phyloP scores from a whole-genome alignment of 1,140 invertebrate species.

The Lithobius niger region DNA sequence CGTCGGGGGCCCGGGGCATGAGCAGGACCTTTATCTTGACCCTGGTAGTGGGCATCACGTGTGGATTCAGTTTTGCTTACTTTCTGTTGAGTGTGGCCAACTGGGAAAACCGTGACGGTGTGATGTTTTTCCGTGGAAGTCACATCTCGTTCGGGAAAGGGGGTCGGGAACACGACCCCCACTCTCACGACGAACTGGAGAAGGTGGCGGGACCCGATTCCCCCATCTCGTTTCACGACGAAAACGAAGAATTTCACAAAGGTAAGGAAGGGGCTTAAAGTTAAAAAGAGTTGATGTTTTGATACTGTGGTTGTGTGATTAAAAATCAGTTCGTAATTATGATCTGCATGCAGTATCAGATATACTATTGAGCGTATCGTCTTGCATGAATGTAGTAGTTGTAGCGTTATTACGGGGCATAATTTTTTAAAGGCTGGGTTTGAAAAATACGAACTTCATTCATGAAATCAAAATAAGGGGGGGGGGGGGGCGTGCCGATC shows the following conservation, averaged over 20 bases:
- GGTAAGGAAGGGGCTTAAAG: constrained; percentile 23
- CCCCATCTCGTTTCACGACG: constrained; percentile 36
- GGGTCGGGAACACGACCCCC: constrained; percentile 36
- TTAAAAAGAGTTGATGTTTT: too few relatives aligned
- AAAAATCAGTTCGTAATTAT: too few relatives aligned
- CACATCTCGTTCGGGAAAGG: constrained; percentile 10
- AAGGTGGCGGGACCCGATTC: constrained; percentile 36
- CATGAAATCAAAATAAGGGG: too few relatives aligned
- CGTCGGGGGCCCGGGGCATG: background rate
- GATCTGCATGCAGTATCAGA: too few relatives aligned
- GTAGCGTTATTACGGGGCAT: too few relatives aligned
- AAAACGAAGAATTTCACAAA: constrained; percentile 45
- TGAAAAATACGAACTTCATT: too few relatives aligned
- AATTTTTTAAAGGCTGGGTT: too few relatives aligned
- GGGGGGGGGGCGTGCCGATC: too few relatives aligned
- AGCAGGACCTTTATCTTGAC: constrained; percentile 20
- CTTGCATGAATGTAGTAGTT: too few relatives aligned
- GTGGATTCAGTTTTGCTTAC: constrained; percentile 34
- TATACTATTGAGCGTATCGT: too few relatives aligned
- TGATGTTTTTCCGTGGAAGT: constrained; percentile 6
- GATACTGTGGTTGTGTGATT: too few relatives aligned
- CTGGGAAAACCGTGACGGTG: constrained; percentile 14
- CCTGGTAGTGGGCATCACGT: constrained; percentile 27
- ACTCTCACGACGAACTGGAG: constrained; percentile 42
- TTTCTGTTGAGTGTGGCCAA: constrained; percentile 25